These are phyloP conservation scores for Malacoctenus gilli DNA, from an alignment of 2,797 vertebrate species.

Conservation along the genomic window DNA sequence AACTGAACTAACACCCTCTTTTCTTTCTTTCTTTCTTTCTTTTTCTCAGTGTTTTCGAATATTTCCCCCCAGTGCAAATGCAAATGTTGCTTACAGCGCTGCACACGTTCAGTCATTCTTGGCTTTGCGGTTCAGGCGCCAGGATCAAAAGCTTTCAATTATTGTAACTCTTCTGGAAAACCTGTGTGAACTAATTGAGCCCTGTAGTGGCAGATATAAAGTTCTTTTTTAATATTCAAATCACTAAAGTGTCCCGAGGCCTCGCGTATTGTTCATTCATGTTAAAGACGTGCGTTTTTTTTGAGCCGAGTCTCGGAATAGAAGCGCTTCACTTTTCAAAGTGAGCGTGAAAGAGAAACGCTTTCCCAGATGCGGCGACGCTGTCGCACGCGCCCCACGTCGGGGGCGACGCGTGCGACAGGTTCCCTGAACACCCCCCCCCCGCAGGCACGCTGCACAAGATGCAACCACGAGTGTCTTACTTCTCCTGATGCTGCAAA, in stretches of 20 bases:
- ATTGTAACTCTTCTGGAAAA: constrained; percentile 50
- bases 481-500: no score
- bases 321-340: constrained; percentile 49
- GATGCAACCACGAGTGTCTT: no score
- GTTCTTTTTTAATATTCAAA: constrained; percentile 63
- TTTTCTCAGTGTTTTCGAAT: constrained; percentile 25
- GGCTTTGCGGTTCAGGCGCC: constrained; percentile 27
- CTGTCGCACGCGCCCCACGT: constrained; percentile 30
- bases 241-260: constrained; percentile 56
- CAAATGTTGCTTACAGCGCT: constrained; percentile 27
- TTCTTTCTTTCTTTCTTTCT: constrained; percentile 15
- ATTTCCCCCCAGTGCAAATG: constrained; percentile 20
- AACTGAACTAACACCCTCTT: constrained; percentile 1
- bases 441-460: not conserved
- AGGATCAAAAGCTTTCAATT: constrained; percentile 68
- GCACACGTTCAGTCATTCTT: constrained; percentile 21
- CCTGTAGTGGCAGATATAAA: constrained; percentile 51
- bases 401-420: constrained; percentile 34
- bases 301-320: constrained; percentile 53
- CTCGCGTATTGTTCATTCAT: constrained; percentile 50
- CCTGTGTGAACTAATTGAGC: constrained; percentile 61
- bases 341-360: constrained; percentile 22
- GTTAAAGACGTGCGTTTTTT: constrained; percentile 51
- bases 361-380: constrained; percentile 26
- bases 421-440: constrained; percentile 20